phyloP scores from a whole-genome alignment of 2,888 invertebrate genomes.

The Heliothis peltigera region DNA sequence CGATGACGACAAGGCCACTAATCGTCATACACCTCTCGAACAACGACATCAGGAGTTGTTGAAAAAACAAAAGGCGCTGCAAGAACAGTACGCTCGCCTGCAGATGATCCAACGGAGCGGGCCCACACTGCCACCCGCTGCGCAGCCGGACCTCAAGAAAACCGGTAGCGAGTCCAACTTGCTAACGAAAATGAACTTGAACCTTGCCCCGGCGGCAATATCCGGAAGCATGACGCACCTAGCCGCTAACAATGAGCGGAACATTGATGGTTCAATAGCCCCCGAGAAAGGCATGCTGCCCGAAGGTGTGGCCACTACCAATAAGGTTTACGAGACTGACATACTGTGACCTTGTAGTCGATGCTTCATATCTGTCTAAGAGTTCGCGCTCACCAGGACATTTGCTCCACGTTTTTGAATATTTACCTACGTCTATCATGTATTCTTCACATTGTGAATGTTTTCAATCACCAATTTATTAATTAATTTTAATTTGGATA shows the following conservation, averaged over 20 bases:
- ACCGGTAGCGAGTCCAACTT: conserved; percentile 97
- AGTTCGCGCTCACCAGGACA: conserved; percentile 42
- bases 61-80: conserved; percentile 96
- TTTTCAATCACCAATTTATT: not conserved
- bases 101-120: conserved; percentile 96
- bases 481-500: not conserved
- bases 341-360: conserved; percentile 93
- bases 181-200: conserved; percentile 94
- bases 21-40: conserved; percentile 94
- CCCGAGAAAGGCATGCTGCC: conserved; percentile 52
- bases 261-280: conserved; percentile 50
- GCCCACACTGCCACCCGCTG: conserved; percentile 91
- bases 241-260: conserved; percentile 68
- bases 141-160: conserved; percentile 94
- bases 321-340: conserved; percentile 97
- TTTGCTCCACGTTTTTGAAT: not conserved
- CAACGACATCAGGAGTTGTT: conserved; percentile 96
- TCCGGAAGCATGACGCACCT: conserved; percentile 86
- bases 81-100: conserved; percentile 97
- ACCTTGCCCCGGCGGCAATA: conserved; percentile 87
- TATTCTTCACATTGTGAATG: not conserved
- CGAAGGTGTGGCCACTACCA: conserved; percentile 90
- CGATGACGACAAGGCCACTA: conserved; percentile 70
- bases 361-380: conserved; percentile 72
- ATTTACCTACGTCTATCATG: not conserved